phyloP scores from a whole-genome alignment of 2,888 invertebrate species.

The Itoplectis maculator region DNA sequence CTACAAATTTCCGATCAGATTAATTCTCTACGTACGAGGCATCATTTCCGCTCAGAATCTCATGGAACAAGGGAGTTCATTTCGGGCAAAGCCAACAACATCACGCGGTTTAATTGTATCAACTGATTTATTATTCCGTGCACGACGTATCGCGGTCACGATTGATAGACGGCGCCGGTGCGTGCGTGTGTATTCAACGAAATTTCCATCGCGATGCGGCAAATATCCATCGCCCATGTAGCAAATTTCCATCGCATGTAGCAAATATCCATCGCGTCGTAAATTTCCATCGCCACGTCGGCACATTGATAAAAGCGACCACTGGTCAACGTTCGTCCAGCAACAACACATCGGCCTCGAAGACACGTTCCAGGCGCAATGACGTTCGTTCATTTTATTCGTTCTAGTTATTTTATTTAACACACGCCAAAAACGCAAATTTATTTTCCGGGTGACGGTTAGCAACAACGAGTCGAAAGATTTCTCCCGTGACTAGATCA shows the following conservation, averaged over 20 bases:
- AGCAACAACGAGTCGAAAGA: slow-evolving; percentile 13
- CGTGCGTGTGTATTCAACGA: slow-evolving; percentile 14
- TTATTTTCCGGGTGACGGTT: not conserved
- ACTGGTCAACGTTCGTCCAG: slow-evolving; percentile 75
- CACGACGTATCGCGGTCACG: not conserved
- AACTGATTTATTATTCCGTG: slow-evolving; percentile 40
- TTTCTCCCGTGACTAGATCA: slow-evolving; percentile 55
- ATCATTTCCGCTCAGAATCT: slow-evolving; percentile 5
- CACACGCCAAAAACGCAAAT: slow-evolving; percentile 8
- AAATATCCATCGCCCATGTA: slow-evolving; percentile 8
- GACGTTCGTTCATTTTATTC: slow-evolving; percentile 13
- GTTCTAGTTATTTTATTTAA: slow-evolving; percentile 2
- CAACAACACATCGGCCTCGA: slow-evolving; percentile 29
- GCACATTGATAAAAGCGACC: slow-evolving; percentile 30
- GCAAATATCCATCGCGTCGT: slow-evolving; percentile 17
- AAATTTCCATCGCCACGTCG: slow-evolving; percentile 12
- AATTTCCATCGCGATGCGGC: slow-evolving; percentile 7
- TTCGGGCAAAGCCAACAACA: not conserved
- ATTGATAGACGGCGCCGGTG: slow-evolving; percentile 11
- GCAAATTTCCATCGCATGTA: slow-evolving; percentile 12
- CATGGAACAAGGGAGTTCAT: not conserved
- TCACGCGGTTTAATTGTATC: not conserved
- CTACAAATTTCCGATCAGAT: not conserved
- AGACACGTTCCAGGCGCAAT: slow-evolving; percentile 2
- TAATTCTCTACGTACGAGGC: not conserved